A percentile compares a stretch with the other conserved stretches of the same genome.
Evolutionary conservation across 2,888 invertebrate species (phyloP).

Genomic region (Pachycephus smyrnensis): DNA sequence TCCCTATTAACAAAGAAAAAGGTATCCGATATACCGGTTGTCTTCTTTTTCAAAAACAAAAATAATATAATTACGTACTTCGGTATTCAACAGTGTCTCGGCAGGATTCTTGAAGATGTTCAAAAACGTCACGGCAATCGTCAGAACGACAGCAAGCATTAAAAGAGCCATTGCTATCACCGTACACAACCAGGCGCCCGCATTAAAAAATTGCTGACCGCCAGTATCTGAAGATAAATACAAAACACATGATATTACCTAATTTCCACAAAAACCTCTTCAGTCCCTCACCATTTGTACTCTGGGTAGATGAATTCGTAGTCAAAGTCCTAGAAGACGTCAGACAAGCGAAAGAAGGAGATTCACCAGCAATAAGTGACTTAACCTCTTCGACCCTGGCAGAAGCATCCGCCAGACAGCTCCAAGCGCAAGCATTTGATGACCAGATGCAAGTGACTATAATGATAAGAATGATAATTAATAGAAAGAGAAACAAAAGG

Average conservation of each 20-base stretch:
- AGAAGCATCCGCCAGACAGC: constrained; percentile 28
- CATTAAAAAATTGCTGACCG: constrained; percentile 30
- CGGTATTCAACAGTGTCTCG: constrained; percentile 35
- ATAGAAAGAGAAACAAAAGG: background rate
- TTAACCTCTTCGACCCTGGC: constrained; percentile 32
- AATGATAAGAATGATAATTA: constrained; percentile 8
- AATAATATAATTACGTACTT: constrained; percentile 13
- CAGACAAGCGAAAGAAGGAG: constrained; percentile 35
- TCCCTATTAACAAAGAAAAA: constrained; percentile 29
- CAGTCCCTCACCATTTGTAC: background rate
- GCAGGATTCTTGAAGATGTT: constrained; percentile 38
- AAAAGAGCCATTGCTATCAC: constrained; percentile 30
- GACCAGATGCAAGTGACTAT: constrained; percentile 33
- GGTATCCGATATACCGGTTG: background rate
- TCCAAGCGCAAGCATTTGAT: constrained; percentile 38
- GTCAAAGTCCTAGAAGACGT: background rate
- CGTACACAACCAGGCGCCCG: constrained; percentile 33
- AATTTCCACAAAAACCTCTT: background rate
- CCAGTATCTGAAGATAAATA: constrained; percentile 24
- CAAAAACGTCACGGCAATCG: constrained; percentile 32
- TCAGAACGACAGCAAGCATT: constrained; percentile 24
- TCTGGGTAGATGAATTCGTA: background rate
- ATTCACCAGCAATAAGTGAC: constrained; percentile 34
- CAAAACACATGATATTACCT: constrained; percentile 4
- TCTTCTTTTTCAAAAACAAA: background rate